A percentile compares a stretch with the other conserved stretches of the same genome.
Conservation (phyloP, 1,140 invertebrate species). For the Temnothorax curvispinosus region DNA sequence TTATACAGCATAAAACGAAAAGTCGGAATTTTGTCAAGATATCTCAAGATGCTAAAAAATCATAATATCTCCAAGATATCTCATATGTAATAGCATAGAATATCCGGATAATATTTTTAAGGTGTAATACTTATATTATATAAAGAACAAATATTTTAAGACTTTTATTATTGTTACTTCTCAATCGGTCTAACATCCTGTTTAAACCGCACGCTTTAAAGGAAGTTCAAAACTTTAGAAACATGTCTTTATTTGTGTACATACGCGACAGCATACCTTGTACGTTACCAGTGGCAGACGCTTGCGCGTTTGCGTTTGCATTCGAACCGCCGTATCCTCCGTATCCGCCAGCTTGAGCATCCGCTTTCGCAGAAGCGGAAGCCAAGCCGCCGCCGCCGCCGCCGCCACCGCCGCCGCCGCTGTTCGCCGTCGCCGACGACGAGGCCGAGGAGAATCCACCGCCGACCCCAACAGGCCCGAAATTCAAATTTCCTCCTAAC, state of each 20-base stretch:
- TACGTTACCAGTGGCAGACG: slow-evolving; percentile 26
- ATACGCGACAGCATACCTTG: slow-evolving; percentile 48
- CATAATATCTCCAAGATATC: not conserved
- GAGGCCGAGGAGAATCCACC: slow-evolving; percentile 54
- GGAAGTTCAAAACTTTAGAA: not conserved
- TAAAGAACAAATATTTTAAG: not conserved
- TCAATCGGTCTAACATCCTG: not conserved
- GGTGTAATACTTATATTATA: not conserved
- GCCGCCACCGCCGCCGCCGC: not conserved
- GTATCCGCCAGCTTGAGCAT: slow-evolving; percentile 46
- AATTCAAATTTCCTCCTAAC: slow-evolving; percentile 62
- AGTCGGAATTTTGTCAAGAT: not conserved
- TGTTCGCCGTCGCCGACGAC: slow-evolving; percentile 65
- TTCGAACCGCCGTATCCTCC: slow-evolving; percentile 44
- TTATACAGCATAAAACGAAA: not conserved
- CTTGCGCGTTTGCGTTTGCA: slow-evolving; percentile 67
- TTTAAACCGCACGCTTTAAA: not conserved
- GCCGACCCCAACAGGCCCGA: slow-evolving; percentile 75
- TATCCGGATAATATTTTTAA: not conserved
- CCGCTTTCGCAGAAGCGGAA: slow-evolving; percentile 54
- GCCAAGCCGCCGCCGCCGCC: slow-evolving; percentile 11
- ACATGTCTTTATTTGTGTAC: not conserved
- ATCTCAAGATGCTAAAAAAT: not conserved
- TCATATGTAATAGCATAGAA: not conserved
- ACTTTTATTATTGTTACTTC: too few species aligned